Evolutionary conservation across 2,113 vertebrate species (phyloP).

Genomic region (Vidua chalybeata): DNA sequence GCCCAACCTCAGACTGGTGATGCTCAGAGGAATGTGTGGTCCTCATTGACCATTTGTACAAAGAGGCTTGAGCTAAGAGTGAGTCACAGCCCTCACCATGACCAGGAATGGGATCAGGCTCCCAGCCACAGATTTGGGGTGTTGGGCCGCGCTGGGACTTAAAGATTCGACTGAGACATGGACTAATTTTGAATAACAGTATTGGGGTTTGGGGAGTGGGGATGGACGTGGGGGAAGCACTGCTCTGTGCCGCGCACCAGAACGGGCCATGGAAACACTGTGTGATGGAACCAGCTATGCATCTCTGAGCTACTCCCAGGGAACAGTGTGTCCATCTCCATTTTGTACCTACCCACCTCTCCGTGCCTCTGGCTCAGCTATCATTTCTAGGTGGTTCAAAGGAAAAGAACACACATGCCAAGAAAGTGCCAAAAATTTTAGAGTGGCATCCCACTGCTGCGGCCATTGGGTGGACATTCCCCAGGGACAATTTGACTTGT

Average conservation of each 20-base stretch:
- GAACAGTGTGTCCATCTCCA: background rate
- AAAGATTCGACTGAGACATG: background rate
- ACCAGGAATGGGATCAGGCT: background rate
- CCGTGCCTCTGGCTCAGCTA: background rate
- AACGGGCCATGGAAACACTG: fast-evolving
- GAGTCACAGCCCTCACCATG: fast-evolving
- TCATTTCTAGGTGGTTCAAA: background rate
- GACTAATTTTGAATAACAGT: background rate
- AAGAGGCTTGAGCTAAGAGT: background rate
- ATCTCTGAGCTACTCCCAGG: background rate
- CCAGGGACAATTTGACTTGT: background rate
- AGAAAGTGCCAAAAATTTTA: background rate
- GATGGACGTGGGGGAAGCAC: fast-evolving
- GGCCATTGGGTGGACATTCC: background rate
- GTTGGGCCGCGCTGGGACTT: background rate
- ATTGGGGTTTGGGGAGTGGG: background rate
- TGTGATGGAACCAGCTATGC: background rate
- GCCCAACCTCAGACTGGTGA: background rate
- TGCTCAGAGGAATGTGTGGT: background rate
- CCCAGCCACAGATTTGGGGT: background rate
- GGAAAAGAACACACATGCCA: background rate
- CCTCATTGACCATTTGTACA: fast-evolving
- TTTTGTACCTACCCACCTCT: background rate
- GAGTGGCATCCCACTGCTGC: background rate
- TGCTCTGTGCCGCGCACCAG: fast-evolving